Evolutionary conservation across 2,113 vertebrate species (phyloP).

Genomic region (Eptesicus fuscus): DNA sequence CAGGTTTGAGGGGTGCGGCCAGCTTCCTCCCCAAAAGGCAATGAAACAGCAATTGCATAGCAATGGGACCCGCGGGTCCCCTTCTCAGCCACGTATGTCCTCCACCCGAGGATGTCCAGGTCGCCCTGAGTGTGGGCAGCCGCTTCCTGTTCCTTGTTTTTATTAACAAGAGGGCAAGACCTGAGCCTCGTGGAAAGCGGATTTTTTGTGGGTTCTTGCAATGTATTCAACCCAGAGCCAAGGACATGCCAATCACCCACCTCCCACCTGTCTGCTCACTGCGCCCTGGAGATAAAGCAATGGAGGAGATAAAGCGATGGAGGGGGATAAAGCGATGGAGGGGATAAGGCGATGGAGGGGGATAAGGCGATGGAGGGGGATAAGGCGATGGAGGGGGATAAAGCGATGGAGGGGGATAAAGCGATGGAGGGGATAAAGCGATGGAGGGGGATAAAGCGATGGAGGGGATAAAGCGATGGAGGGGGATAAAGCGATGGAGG

Average conservation of each 20-base stretch:
- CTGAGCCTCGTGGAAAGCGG: neutral
- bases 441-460: no score
- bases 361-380: no score
- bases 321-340: no score
- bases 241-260: neutral
- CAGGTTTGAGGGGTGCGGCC: neutral
- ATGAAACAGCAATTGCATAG: neutral
- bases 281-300: neutral
- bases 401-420: no score
- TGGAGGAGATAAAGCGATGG: no score
- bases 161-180: neutral
- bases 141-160: neutral
- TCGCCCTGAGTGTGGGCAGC: neutral
- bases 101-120: neutral
- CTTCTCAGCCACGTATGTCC: neutral
- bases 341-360: no score
- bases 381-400: no score
- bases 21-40: neutral
- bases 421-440: no score
- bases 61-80: neutral
- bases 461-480: no score
- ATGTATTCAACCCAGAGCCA: neutral
- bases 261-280: neutral
- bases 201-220: neutral
- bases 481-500: no score